phyloP scores from a whole-genome alignment of 2,888 invertebrate species.

The Halocaridina rubra region DNA sequence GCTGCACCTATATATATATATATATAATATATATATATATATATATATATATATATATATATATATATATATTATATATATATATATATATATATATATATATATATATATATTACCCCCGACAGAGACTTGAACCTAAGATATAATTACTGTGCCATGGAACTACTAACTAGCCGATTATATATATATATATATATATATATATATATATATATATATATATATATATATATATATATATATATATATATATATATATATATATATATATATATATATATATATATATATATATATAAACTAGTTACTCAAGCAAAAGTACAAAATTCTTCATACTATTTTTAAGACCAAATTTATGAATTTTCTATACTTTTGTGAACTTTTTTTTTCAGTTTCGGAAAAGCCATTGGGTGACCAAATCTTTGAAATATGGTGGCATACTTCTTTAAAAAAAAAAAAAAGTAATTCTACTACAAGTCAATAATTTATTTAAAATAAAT shows the following conservation, averaged over 20 bases:
- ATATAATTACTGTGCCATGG: no score
- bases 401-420: background rate
- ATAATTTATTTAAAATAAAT: no score
- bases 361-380: no score
- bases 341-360: no score
- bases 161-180: background rate
- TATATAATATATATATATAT: background rate
- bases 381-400: no score
- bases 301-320: background rate
- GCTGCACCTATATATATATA: background rate
- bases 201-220: constrained; percentile 18
- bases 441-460: background rate
- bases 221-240: background rate
- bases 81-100: constrained; percentile 1
- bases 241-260: constrained; percentile 13
- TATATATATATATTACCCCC: background rate
- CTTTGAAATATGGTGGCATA: background rate
- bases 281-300: background rate
- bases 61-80: background rate
- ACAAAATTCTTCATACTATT: background rate
- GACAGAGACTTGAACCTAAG: background rate
- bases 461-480: background rate
- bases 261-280: background rate
- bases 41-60: background rate
- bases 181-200: constrained; percentile 23